Conservation (phyloP, 2,113 vertebrate genomes). For the Pelecanoides urinatrix region DNA sequence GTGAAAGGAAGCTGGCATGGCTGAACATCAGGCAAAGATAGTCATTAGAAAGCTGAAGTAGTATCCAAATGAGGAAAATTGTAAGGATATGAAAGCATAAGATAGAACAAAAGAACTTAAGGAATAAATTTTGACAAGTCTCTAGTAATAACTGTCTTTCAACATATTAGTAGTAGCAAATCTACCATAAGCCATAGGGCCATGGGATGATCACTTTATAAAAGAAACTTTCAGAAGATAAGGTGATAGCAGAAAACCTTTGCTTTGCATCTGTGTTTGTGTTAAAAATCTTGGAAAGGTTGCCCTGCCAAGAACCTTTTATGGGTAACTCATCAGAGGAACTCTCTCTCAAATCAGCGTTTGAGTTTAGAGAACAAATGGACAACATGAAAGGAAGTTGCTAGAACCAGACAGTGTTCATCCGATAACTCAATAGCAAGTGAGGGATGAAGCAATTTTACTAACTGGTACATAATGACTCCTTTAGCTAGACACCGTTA, state of each 20-base stretch:
- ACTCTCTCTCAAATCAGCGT: neutral
- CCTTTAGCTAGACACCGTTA: neutral
- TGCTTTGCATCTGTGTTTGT: neutral
- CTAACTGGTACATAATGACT: neutral
- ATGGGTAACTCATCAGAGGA: neutral
- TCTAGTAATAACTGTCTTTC: neutral
- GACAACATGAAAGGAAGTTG: neutral
- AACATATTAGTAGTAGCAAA: neutral
- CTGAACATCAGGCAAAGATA: neutral
- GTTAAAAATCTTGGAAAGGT: neutral
- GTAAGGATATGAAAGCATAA: neutral
- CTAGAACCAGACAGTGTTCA: neutral
- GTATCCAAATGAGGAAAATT: neutral
- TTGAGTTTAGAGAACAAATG: neutral
- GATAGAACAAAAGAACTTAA: neutral
- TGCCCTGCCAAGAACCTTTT: neutral
- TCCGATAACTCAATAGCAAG: neutral
- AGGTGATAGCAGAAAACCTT: neutral
- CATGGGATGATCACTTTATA: neutral
- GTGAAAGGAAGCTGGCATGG: neutral
- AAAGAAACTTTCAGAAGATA: neutral
- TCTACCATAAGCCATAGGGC: rapidly evolving
- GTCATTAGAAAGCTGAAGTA: neutral
- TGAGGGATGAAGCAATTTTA: neutral
- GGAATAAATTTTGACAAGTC: neutral